Evolutionary conservation across 1,140 invertebrate genomes (phyloP), one percentile per base, ranked within the genome.

Genomic region (Camponotus vicinus): DNA sequence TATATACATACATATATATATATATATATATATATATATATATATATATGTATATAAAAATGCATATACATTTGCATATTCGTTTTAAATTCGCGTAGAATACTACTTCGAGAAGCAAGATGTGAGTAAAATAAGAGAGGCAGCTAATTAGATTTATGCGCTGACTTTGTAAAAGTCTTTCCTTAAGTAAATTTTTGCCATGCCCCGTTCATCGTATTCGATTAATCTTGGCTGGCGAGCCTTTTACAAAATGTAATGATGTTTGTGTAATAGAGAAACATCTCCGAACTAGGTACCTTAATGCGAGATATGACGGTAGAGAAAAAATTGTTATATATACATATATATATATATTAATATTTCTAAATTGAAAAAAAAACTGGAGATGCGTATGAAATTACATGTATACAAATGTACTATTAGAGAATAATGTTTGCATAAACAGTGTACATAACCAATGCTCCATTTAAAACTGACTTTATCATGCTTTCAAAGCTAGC

Each of bases 331-430:
- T 93, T 93, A 93, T 92, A 93, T 18, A 49, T 49, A 49, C 13
- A 49, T 49, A 49, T 49, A 49, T 49, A 52, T 92, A 93, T 88
- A 91, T 90, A 91, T 91, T 86, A 71, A 92, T 93, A 94, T 93
- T 93, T 93, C 91, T 92, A 93, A 93, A 92, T 92, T 93, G 93
- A 75, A 52, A 61, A 42, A 42, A n/a, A 13, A 82, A 85, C 45
- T 77, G 88, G 92, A 84, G 63, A 90, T 88, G 89, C 90, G 89
- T 91, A 92, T 92, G 69, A 90, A 92, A 59, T 73, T 93, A 90
- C 93, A 93, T 93, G 90, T 93, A 94, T 93, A 93, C 92, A 94
- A 91, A 89, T 79, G 92, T 90, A 93, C 93, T 93, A 92, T 87
- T 93, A 94, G 93, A 89, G 73, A 63, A 78, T 89, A 93, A 88